phyloP scores from a whole-genome alignment of 2,113 vertebrate species.

The Probosciger aterrimus region DNA sequence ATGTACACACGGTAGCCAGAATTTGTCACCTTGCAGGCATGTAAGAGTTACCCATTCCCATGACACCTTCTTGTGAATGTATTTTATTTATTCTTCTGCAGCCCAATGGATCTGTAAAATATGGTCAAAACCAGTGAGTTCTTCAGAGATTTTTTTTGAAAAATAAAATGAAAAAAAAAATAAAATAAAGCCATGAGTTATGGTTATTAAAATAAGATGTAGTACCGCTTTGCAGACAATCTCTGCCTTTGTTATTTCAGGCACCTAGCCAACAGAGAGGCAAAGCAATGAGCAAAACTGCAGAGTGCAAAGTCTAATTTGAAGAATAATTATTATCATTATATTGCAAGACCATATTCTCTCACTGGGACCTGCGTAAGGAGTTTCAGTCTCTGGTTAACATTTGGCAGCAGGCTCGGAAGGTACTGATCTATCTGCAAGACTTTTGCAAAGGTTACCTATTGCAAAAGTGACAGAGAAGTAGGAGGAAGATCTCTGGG shows the following conservation, averaged over 20 bases:
- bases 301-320: constrained; percentile 22
- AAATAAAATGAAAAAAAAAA: neutral
- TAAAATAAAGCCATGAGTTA: neutral
- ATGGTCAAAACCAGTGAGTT: neutral
- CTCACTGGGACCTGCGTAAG: neutral
- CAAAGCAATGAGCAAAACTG: constrained; percentile 7
- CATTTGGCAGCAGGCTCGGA: neutral
- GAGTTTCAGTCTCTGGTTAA: neutral
- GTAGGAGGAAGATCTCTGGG: neutral
- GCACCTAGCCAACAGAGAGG: constrained; percentile 13
- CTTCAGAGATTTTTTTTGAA: neutral
- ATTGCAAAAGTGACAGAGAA: neutral
- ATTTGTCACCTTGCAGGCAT: constrained; percentile 37
- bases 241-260: constrained; percentile 21
- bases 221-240: constrained; percentile 1
- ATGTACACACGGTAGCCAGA: constrained; percentile 20
- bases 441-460: neutral
- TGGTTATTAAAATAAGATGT: constrained; percentile 46
- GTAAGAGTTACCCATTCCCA: neutral
- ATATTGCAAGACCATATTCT: neutral
- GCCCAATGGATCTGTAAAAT: neutral
- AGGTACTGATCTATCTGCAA: neutral
- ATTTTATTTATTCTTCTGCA: constrained; percentile 14
- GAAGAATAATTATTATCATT: constrained; percentile 57
- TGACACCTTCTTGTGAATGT: neutral